Evolutionary conservation across 2,888 invertebrate genomes (phyloP).

Genomic region (Anticlea derivata): DNA sequence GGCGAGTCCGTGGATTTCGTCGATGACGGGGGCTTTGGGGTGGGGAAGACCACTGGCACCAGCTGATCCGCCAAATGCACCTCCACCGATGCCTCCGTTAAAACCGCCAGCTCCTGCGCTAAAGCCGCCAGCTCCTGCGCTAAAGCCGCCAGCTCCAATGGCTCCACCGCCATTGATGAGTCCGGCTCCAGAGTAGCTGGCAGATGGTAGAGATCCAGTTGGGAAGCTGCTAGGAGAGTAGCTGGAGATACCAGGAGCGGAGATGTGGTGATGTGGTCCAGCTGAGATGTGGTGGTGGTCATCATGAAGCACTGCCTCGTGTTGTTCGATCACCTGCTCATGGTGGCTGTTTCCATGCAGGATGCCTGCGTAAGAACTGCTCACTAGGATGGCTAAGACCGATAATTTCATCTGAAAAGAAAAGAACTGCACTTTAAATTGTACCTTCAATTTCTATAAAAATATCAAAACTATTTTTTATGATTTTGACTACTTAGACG

Average conservation of each 20-base stretch:
- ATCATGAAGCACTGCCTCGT: constrained; percentile 34
- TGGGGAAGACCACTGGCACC: constrained; percentile 56
- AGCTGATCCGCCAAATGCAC: constrained; percentile 7
- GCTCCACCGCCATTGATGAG: constrained; percentile 33
- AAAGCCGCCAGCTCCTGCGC: constrained; percentile 18
- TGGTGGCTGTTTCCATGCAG: constrained; percentile 58
- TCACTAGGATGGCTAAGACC: constrained; percentile 71
- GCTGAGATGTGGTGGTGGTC: constrained; percentile 28
- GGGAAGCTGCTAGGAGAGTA: constrained; percentile 75
- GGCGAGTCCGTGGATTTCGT: constrained; percentile 70
- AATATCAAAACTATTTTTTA: no score
- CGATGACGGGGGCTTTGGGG: constrained; percentile 67
- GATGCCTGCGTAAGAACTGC: constrained; percentile 64
- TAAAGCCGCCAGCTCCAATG: not conserved
- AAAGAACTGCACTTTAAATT: constrained; percentile 27
- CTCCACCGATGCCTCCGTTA: constrained; percentile 15
- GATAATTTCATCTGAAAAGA: constrained; percentile 71
- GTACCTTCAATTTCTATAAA: no score
- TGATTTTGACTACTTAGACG: constrained; percentile 81
- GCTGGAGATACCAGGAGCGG: constrained; percentile 48
- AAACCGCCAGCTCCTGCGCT: constrained; percentile 9
- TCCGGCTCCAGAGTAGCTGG: constrained; percentile 59
- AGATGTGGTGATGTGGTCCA: constrained; percentile 26
- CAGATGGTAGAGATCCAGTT: constrained; percentile 70
- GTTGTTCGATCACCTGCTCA: constrained; percentile 37